Evolutionary conservation across 2,888 invertebrate genomes (phyloP), one percentile per base, ranked within the genome.

Genomic region (Pheosia gnoma): DNA sequence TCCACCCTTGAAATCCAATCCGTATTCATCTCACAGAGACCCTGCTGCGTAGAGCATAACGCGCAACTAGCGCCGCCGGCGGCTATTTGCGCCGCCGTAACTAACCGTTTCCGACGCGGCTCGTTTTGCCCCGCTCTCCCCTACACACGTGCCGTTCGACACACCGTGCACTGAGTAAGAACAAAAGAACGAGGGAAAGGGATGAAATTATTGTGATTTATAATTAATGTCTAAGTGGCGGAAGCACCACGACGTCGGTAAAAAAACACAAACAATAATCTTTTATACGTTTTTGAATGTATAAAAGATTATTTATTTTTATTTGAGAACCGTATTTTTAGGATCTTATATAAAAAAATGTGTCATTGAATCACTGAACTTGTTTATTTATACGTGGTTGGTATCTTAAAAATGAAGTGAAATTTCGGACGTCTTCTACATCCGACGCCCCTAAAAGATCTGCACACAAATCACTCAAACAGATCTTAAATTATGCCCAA

Each of bases 101-200:
- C 85, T 80, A 84, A 84, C 82, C 72, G 80, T 77, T 81, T 82
- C 82, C 82, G 83, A 74, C 71, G 68, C 69, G 78, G 73, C 68
- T 72, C 75, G 57, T 71, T 62, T 59, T 57, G 37, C 58, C 68
- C 74, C 75, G 56, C 57, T 60, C 77, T 79, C 80, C 81, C 83
- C 77, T 75, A 58, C 59, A 61, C 70, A 69, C 74, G 74, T 71
- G 63, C 69, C 74, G 5, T 47, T 47, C 47, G 73, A 74, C 71
- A 77, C 52, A 51, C 41, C 51, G 61, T 61, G 62, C 2, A 39
- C 56, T 47, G n/a, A 4, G 11, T 47, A 47, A n/a, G 47, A 49
- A 65, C 59, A 62, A 57, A 25, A 25, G 25, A 25, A 25, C 25
- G 2, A 25, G 1, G n/a, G n/a, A n/a, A 25, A 25, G 59, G 41